Percentiles rank a stretch among this genome's conserved stretches.
Evolutionary conservation across 2,797 vertebrate genomes (phyloP).

Genomic region (Hippopotamyrus pictus): DNA sequence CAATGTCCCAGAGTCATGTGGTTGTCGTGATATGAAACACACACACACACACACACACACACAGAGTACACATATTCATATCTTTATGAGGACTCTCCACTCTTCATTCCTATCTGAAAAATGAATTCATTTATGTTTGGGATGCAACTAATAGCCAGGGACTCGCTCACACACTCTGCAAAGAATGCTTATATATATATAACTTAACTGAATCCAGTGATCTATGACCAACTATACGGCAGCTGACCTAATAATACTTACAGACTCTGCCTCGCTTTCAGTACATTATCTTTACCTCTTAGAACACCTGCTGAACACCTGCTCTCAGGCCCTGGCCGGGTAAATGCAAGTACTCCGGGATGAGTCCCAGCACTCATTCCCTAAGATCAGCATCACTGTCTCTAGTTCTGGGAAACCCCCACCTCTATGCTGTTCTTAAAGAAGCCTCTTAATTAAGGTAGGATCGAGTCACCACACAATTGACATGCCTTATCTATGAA

Average conservation of each 20-base stretch:
- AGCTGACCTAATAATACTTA: not conserved
- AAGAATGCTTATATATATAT: not conserved
- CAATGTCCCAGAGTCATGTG: not conserved
- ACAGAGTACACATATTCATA: not conserved
- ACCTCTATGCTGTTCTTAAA: not conserved
- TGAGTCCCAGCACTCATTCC: not conserved
- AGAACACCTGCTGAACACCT: not conserved
- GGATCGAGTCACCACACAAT: not conserved
- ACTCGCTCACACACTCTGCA: not conserved
- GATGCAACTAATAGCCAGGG: not conserved
- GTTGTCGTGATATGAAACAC: not conserved
- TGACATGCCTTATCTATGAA: not conserved
- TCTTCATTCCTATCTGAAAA: not conserved
- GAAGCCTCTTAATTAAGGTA: not conserved
- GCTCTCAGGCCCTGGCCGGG: not conserved
- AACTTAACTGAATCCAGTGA: not conserved
- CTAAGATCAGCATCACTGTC: not conserved
- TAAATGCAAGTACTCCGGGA: not conserved
- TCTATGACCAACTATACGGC: not conserved
- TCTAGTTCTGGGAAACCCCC: not conserved
- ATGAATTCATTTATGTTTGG: not conserved
- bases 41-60: not conserved
- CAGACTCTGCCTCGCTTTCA: not conserved
- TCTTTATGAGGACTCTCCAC: not conserved
- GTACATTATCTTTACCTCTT: not conserved